A percentile compares a stretch with the other conserved stretches of the same genome.
Conservation (phyloP, 2,113 vertebrate genomes). For the Cololabis saira region DNA sequence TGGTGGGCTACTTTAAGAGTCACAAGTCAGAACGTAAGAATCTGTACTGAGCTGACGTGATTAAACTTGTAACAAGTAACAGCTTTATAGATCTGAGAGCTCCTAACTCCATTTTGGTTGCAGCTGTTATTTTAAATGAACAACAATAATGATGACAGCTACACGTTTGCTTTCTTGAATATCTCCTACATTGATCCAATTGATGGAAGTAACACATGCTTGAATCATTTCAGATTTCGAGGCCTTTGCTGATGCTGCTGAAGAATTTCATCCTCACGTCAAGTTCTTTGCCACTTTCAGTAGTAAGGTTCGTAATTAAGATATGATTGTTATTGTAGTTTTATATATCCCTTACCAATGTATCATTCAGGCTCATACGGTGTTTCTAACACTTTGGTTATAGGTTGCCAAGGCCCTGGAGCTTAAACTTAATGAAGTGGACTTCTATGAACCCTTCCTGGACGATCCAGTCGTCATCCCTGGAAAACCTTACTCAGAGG, state of each 20-base stretch:
- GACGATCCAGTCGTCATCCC: slow-evolving; percentile 87
- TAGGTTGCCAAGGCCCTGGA: slow-evolving; percentile 89
- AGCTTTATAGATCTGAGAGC: neutral
- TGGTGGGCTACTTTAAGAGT: slow-evolving; percentile 94
- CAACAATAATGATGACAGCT: slow-evolving; percentile 21
- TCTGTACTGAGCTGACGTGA: slow-evolving; percentile 66
- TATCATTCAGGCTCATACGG: neutral
- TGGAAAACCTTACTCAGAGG: slow-evolving; percentile 87
- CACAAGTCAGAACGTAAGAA: slow-evolving; percentile 89
- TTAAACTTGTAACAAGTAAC: slow-evolving; percentile 27
- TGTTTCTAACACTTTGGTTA: slow-evolving; percentile 2
- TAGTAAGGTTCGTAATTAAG: slow-evolving; percentile 80
- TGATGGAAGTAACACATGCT: slow-evolving; percentile 24
- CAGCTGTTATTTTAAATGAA: slow-evolving; percentile 12
- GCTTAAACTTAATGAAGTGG: slow-evolving; percentile 90
- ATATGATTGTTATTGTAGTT: neutral
- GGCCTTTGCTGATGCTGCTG: slow-evolving; percentile 88
- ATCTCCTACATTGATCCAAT: slow-evolving; percentile 8
- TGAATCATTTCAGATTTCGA: slow-evolving; percentile 86
- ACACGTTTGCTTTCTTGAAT: slow-evolving; percentile 16
- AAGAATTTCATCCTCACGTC: slow-evolving; percentile 92
- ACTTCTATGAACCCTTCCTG: slow-evolving; percentile 93
- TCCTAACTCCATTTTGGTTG: neutral
- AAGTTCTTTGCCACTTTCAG: slow-evolving; percentile 93
- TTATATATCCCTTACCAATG: neutral